A percentile compares a stretch with the other conserved stretches of the same genome.
Conservation (phyloP, 2,113 vertebrate genomes). For the Eulemur rufifrons region DNA sequence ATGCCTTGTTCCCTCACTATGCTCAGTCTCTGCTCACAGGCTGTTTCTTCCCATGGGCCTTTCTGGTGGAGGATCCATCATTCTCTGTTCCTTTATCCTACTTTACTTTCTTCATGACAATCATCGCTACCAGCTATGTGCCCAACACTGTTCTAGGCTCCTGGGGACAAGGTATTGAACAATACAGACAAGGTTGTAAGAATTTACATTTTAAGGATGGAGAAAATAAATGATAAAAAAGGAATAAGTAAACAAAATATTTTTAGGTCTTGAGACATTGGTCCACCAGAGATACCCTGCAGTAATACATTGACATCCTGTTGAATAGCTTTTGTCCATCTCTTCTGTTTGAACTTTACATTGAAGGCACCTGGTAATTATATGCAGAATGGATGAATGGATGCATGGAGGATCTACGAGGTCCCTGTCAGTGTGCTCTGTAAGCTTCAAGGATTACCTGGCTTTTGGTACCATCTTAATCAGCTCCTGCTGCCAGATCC, state of each 20-base stretch:
- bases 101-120: neutral
- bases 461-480: neutral
- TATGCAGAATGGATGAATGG: neutral
- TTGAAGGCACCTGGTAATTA: neutral
- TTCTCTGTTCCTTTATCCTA: neutral
- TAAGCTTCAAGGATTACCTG: neutral
- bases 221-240: neutral
- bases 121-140: neutral
- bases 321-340: neutral
- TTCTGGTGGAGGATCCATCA: neutral
- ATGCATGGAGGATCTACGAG: neutral
- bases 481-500: neutral
- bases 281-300: neutral
- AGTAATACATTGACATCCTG: neutral
- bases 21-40: neutral
- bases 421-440: accelerated
- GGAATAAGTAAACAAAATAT: neutral
- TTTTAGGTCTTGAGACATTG: neutral
- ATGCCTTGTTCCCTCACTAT: neutral
- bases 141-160: neutral
- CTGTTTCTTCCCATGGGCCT: neutral
- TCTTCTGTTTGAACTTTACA: neutral
- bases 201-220: neutral
- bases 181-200: neutral
- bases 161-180: neutral